Conservation (phyloP, 2,113 vertebrate genomes). For the Axis porcinus region DNA sequence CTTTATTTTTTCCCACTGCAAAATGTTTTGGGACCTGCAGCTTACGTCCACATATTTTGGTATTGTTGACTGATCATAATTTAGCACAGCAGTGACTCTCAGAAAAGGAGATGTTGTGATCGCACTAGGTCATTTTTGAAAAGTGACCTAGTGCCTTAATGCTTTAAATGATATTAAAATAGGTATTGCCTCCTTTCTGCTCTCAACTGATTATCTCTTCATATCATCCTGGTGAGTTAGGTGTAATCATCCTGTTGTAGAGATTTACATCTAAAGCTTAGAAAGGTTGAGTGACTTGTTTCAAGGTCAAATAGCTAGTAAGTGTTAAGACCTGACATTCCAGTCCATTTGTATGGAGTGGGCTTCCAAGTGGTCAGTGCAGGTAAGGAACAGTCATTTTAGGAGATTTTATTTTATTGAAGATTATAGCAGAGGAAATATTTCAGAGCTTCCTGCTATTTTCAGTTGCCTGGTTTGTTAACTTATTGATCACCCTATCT, state of each 20-base stretch:
- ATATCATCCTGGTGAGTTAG: not conserved
- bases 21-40: constrained; percentile 50
- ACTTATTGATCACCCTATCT: not conserved
- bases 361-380: not conserved
- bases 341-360: not conserved
- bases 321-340: not conserved
- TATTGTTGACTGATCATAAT: not conserved
- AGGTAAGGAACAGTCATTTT: not conserved
- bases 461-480: not conserved
- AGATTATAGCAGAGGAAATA: not conserved
- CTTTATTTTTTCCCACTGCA: constrained; percentile 59
- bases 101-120: not conserved
- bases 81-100: constrained; percentile 2
- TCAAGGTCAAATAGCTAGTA: not conserved
- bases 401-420: not conserved
- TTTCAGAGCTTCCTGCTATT: not conserved
- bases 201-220: not conserved
- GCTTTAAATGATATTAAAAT: not conserved
- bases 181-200: not conserved
- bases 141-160: constrained; percentile 31
- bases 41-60: not conserved
- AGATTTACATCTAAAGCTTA: constrained; percentile 12
- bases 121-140: not conserved
- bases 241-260: not conserved
- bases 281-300: constrained; percentile 43